Base-by-base conservation (phyloP, 2,888 invertebrate species). In the Campoplex capitator region DNA sequence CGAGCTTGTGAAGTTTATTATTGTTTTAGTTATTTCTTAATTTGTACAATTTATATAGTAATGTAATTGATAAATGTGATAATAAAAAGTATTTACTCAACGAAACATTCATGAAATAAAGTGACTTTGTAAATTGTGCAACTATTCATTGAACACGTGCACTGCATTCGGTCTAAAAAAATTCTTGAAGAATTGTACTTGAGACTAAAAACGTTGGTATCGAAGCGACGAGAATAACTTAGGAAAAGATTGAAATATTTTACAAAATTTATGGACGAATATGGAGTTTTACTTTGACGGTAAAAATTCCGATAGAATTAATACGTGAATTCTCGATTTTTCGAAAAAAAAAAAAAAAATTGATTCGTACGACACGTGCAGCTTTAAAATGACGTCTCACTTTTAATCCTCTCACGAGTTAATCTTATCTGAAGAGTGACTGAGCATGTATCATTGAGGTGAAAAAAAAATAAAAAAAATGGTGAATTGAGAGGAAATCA, bases 11-110 rank as follows among this genome's bases (percentile, higher is more conserved):
- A 2, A 74, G 38, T 74, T 73, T 51, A 73, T 56, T 38, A 58
- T 75, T 38, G 56, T 38, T 54, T 75, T 42, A 38, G n/a, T 75
- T 58, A 75, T 56, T 58, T 75, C 74, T 32, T 56, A 48, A 74
- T 54, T 74, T 51, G 56, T 51, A n/a, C 51, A 56, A 74, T 56
- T 51, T 51, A 48, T 48, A 18, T 32, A 48, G 28, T 32, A 48
- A 48, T 11, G 28, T 28, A 8, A 71, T 48, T 48, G 58, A 58
- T 58, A 28, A 32, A 32, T 58, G 28, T 23, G 23, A 28, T 58
- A 13, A 58, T 58, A 32, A 58, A 28, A 28, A 58, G 32, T 28
- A 58, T 28, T 58, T 13, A 32, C 28, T 58, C 4, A 3, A 58
- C 28, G 2, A 58, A 58, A 58, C 58, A 28, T 58, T 58, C 13